Base-by-base conservation (phyloP, 1,140 invertebrate species). In the Cryptotermes secundus region DNA sequence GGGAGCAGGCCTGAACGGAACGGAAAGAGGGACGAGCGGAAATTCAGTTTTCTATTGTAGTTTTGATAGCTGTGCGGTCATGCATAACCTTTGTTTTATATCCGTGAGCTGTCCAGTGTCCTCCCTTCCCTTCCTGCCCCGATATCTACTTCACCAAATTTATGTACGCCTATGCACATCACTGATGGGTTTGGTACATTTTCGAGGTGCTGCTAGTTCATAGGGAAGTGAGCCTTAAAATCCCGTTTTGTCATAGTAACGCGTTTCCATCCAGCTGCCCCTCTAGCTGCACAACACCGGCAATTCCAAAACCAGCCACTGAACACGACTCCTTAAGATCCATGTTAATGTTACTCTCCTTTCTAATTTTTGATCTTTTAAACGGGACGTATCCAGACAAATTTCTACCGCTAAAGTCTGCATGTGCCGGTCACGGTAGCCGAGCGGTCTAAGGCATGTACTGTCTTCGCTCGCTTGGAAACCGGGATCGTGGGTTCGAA, bases 11-110 rank as follows among this genome's bases (percentile, higher is more conserved):
- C 59, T 72, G 59, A n/a, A 72, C 59, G 59, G 59, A 14, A 72
- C 59, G 59, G 59, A 72, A 72, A 26, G 59, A 72, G 6, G 26
- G n/a, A 31, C 2, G 59, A 31, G 38, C 81, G 38, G 81, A 82
- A 82, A 82, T 82, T 82, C 81, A 82, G 81, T 82, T 82, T 82
- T 82, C 81, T 82, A 53, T 82, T 38, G 45, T 45, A 45, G 81
- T 38, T 45, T 19, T 42, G 81, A 49, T 38, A 81, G 80, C 34
- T 9, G 22, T 35, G 7, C 80, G 80, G 38, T n/a, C 38, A 82
- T 82, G 81, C 81, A 38, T 82, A 12, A 16, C 81, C 38, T 82
- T 45, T 45, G 81, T 82, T 82, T 82, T 53, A 82, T 49, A 82
- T 82, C 42, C 38, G n/a, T n/a, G 9, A 34, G 79, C 79, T 22